These are phyloP conservation scores for Motacilla alba DNA, from an alignment of 2,113 vertebrate genomes.

Conservation along the genomic window DNA sequence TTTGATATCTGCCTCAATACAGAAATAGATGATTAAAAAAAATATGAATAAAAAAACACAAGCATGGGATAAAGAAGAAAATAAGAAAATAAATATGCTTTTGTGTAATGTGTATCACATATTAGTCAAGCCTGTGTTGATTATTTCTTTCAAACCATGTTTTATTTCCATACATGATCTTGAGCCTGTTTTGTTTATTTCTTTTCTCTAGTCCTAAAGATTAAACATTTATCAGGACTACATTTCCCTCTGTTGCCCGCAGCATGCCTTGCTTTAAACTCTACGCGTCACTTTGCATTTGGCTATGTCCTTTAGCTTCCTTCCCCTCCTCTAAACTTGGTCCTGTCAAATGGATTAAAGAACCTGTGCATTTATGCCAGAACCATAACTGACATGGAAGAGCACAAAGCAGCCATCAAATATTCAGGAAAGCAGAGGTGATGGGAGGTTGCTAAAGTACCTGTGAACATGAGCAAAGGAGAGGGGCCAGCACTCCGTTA, in stretches of 20 bases:
- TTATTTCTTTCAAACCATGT: background rate
- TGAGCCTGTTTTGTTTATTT: background rate
- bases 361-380: background rate
- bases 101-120: background rate
- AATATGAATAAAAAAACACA: background rate
- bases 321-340: background rate
- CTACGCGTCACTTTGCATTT: background rate
- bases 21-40: background rate
- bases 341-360: slow-evolving; percentile 28
- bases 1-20: background rate
- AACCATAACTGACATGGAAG: background rate
- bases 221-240: slow-evolving; percentile 29
- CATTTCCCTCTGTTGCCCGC: background rate
- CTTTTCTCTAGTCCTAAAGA: background rate
- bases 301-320: background rate
- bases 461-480: background rate
- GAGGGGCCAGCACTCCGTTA: background rate
- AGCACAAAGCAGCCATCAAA: slow-evolving; percentile 21
- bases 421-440: slow-evolving; percentile 16
- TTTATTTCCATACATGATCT: background rate
- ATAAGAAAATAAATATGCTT: background rate
- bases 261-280: background rate
- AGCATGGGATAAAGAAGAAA: background rate
- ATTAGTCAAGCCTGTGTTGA: background rate
- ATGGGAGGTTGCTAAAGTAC: background rate